phyloP scores from a whole-genome alignment of 2,888 invertebrate genomes.

The Beris chalybata region DNA sequence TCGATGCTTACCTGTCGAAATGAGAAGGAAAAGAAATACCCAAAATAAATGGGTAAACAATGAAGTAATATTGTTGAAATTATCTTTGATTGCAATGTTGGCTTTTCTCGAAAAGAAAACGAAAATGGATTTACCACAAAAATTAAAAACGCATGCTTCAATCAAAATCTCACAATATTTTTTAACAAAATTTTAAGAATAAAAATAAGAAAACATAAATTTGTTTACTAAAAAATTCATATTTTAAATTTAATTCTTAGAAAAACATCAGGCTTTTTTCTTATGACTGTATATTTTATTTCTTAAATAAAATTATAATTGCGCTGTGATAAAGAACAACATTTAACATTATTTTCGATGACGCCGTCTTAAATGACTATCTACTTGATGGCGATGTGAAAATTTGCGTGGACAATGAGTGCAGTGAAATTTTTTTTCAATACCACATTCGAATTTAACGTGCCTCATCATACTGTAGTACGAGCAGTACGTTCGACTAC shows the following conservation, averaged over 20 bases:
- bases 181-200: neutral
- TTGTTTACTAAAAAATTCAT: too few species aligned
- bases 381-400: constrained; percentile 24
- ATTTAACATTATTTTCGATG: neutral
- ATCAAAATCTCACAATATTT: neutral
- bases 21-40: constrained; percentile 2
- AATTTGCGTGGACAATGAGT: constrained; percentile 42
- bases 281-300: neutral
- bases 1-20: constrained; percentile 15
- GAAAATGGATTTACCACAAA: neutral
- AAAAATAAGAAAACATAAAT: neutral
- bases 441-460: constrained; percentile 53
- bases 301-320: neutral
- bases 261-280: neutral
- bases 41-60: neutral
- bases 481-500: constrained; percentile 52
- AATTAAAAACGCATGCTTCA: neutral
- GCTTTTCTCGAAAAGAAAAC: too few species aligned
- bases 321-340: neutral
- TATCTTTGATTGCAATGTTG: too few species aligned
- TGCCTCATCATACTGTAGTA: constrained; percentile 47
- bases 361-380: constrained; percentile 13
- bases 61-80: too few species aligned
- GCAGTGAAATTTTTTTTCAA: constrained; percentile 45
- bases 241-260: too few species aligned